These are phyloP conservation scores for Petaurus breviceps DNA, from an alignment of 2,113 vertebrate genomes.

Conservation along the genomic window DNA sequence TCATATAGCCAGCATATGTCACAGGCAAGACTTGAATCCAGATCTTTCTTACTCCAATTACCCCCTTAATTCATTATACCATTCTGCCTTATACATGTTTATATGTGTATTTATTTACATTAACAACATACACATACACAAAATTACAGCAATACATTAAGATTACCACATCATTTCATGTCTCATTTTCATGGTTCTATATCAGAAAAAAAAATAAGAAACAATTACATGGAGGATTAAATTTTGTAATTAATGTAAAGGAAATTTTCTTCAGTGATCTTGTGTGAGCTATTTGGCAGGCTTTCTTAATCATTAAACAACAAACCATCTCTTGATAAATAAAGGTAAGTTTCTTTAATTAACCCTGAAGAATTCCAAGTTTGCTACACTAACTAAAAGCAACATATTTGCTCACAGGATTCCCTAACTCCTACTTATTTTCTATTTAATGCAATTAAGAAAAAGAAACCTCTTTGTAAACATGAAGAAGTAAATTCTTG, in stretches of 20 bases:
- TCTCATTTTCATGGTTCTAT: slow-evolving; percentile 26
- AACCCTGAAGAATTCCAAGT: slow-evolving; percentile 53
- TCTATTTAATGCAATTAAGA: slow-evolving; percentile 73
- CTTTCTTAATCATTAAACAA: slow-evolving; percentile 67
- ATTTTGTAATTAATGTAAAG: slow-evolving; percentile 62
- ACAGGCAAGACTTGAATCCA: background rate
- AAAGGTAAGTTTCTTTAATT: slow-evolving; percentile 61
- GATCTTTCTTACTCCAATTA: background rate
- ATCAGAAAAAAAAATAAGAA: slow-evolving; percentile 41
- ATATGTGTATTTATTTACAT: background rate
- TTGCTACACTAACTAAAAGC: slow-evolving; percentile 13
- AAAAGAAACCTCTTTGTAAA: slow-evolving; percentile 68
- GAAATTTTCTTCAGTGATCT: slow-evolving; percentile 64
- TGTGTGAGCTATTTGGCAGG: slow-evolving; percentile 67
- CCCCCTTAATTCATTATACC: background rate
- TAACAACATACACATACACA: background rate
- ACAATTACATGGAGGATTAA: slow-evolving; percentile 61
- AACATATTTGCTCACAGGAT: slow-evolving; percentile 42
- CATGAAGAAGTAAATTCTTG: slow-evolving; percentile 70
- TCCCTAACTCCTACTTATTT: slow-evolving; percentile 47
- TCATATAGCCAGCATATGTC: background rate
- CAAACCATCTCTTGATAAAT: slow-evolving; percentile 69
- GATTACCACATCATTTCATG: slow-evolving; percentile 58
- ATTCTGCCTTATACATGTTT: background rate
- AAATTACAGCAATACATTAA: background rate